Conservation (phyloP, 2,113 vertebrate genomes). For the Otis tarda region DNA sequence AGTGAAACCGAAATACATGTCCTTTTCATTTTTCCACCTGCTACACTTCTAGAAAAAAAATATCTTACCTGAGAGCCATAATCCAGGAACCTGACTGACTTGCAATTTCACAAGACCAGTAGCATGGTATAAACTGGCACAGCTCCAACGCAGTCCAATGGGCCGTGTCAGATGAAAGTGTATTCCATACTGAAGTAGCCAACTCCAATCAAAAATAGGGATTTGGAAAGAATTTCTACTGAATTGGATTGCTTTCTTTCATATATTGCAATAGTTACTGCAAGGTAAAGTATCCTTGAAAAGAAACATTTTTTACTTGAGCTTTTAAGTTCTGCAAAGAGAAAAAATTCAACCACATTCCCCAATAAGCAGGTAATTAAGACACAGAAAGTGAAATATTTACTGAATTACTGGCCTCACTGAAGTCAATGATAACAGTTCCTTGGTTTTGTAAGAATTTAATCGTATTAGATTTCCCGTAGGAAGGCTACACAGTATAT, state of each 20-base stretch:
- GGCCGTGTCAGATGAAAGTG: background rate
- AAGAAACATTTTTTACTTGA: background rate
- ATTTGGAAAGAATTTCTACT: background rate
- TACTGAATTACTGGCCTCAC: background rate
- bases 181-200: background rate
- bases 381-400: background rate
- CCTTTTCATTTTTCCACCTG: background rate
- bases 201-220: background rate
- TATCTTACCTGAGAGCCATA: background rate
- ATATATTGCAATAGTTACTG: background rate
- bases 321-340: background rate
- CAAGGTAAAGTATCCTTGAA: background rate
- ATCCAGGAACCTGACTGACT: background rate
- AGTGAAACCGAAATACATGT: background rate
- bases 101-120: background rate
- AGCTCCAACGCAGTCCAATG: background rate
- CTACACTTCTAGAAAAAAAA: background rate
- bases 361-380: background rate
- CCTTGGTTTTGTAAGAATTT: background rate
- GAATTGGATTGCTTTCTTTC: background rate
- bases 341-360: background rate
- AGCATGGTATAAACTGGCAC: background rate
- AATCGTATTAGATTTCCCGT: background rate
- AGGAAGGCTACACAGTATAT: background rate
- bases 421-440: background rate